A percentile compares a stretch with the other conserved stretches of the same genome.
Conservation (phyloP, 2,113 vertebrate genomes). For the Odobenus rosmarus region DNA sequence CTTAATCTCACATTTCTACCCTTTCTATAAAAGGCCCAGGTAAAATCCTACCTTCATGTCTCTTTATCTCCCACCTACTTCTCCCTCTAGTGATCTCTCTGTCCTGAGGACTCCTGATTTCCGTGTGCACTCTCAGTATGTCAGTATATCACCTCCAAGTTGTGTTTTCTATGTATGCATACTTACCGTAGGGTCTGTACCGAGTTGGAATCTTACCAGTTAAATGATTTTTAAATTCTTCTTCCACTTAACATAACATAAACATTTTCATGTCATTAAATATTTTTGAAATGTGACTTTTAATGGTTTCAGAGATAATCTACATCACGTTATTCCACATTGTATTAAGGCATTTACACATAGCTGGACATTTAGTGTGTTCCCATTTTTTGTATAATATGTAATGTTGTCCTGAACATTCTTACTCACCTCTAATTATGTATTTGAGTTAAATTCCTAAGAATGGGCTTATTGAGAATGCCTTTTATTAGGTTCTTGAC, state of each 20-base stretch:
- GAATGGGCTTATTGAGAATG: background rate
- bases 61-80: background rate
- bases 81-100: background rate
- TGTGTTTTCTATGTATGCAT: background rate
- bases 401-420: background rate
- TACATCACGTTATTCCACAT: background rate
- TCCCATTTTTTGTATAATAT: background rate
- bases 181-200: background rate
- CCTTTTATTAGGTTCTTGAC: background rate
- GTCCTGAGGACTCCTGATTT: background rate
- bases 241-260: background rate
- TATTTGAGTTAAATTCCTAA: background rate
- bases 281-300: conserved; percentile 26
- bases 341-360: background rate
- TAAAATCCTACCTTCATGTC: background rate
- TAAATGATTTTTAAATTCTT: background rate
- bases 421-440: conserved; percentile 4
- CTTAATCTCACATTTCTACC: background rate
- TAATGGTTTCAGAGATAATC: background rate
- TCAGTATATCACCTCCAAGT: background rate
- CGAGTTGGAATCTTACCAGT: background rate
- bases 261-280: conserved; percentile 24
- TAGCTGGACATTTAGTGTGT: background rate
- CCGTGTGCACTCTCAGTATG: no score
- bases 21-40: background rate